phyloP scores from a whole-genome alignment of 2,888 invertebrate genomes.

The Stenotaenia linearis region DNA sequence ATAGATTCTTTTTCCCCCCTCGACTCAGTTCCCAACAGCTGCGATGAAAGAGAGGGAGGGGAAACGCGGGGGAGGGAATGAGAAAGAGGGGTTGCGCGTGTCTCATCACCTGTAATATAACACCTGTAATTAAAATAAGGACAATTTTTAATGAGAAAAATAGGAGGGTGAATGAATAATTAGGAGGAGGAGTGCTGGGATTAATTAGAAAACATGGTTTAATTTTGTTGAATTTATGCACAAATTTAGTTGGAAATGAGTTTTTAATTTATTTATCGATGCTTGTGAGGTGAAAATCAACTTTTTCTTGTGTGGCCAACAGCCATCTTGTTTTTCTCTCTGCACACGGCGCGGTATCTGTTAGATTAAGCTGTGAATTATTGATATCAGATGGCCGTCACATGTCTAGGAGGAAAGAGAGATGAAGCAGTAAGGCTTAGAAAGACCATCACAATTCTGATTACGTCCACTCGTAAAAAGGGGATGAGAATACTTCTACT shows the following conservation, averaged over 20 bases:
- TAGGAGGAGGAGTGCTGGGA: background rate
- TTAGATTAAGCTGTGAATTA: slow-evolving; percentile 23
- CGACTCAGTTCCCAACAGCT: background rate
- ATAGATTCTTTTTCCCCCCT: background rate
- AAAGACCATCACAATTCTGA: slow-evolving; percentile 26
- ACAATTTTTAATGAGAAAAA: slow-evolving; percentile 17
- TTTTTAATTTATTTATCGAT: background rate
- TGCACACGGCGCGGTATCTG: background rate
- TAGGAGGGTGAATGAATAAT: background rate
- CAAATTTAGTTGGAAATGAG: background rate
- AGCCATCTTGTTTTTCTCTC: slow-evolving; percentile 7
- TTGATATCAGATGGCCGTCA: slow-evolving; percentile 26
- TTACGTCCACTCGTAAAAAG: slow-evolving; percentile 19
- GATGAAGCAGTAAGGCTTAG: background rate
- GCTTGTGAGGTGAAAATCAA: background rate
- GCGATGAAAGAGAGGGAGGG: background rate
- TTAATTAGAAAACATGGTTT: background rate
- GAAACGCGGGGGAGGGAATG: background rate
- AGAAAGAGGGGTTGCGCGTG: background rate
- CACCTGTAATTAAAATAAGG: slow-evolving; percentile 16
- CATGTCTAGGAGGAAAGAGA: background rate
- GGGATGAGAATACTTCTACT: slow-evolving; percentile 6
- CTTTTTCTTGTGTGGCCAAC: background rate
- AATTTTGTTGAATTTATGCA: background rate
- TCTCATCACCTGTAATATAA: slow-evolving; percentile 8